Evolutionary conservation across 2,888 invertebrate species (phyloP).

Genomic region (Aphidius colemani): DNA sequence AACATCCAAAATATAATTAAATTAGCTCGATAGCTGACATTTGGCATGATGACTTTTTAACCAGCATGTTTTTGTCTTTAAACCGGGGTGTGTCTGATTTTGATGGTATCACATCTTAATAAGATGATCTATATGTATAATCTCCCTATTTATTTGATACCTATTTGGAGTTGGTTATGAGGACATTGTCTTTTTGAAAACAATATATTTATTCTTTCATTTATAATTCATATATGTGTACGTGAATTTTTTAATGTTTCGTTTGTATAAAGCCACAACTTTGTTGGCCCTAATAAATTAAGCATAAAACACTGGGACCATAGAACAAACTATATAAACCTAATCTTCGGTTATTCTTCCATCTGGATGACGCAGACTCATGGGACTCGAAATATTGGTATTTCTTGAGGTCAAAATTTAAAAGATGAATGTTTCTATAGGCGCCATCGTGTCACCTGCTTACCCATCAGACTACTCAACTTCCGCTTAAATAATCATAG

Average conservation of each 20-base stretch:
- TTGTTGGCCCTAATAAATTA: slow-evolving; percentile 52
- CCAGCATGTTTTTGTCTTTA: too few species aligned
- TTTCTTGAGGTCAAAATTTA: slow-evolving; percentile 23
- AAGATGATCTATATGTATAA: too few species aligned
- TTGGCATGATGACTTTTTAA: too few species aligned
- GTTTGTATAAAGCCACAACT: slow-evolving; percentile 21
- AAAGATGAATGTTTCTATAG: slow-evolving; percentile 57
- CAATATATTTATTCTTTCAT: slow-evolving; percentile 23
- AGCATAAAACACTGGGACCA: slow-evolving; percentile 51
- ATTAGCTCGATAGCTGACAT: too few species aligned
- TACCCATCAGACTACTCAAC: slow-evolving; percentile 44
- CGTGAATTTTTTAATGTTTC: slow-evolving; percentile 31
- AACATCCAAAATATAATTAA: too few species aligned
- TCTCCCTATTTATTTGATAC: too few species aligned
- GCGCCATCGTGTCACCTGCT: slow-evolving; percentile 59
- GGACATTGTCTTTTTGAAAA: slow-evolving; percentile 53
- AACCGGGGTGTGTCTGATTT: too few species aligned
- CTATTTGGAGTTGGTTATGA: slow-evolving; percentile 12
- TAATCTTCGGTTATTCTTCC: slow-evolving; percentile 10
- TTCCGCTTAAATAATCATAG: slow-evolving; percentile 27
- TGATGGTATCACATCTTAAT: too few species aligned
- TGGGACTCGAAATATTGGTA: slow-evolving; percentile 18
- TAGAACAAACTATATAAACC: neutral
- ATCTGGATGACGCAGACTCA: slow-evolving; percentile 21
- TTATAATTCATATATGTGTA: too few species aligned